Base-by-base conservation (phyloP, 2,113 vertebrate species). In the Hiodon alosoides region DNA sequence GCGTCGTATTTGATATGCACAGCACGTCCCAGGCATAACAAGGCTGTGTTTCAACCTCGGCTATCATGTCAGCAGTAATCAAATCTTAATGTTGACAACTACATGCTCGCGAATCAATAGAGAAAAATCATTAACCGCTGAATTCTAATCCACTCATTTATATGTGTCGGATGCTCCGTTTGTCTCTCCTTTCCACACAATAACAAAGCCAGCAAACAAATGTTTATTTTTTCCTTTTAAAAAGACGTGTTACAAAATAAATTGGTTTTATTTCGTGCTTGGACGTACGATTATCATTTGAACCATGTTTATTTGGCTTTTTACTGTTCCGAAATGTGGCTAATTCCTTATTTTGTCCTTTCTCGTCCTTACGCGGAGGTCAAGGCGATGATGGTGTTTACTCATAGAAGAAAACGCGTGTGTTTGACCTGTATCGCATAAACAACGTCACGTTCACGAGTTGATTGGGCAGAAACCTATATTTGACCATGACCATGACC, bases 21-120 rank as follows among this genome's bases (percentile, higher is more conserved):
- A 0, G 81, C 68, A 83, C 84, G 80, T 77, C 67, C 73, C 75
- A 66, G 83, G 83, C 82, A 83, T 88, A 89, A 86, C 83, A 79
- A 80, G 86, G 80, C 85, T 86, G 86, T 89, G 86, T 89, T 88
- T 86, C 88, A 85, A 81, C 83, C 82, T 71, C 83, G 64, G 88
- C 84, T 83, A 81, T 83, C 77, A 76, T 90, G 90, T 91, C 89
- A 87, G 87, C 85, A 73, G 87, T 90, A 91, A 91, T 92, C 89
- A 90, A 89, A 89, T 88, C 87, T 89, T 89, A 89, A 88, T 85
- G 87, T 87, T 89, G 87, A 91, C 88, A 90, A 86, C 89, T 90
- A 90, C 89, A 89, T 84, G 81, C 82, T 82, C 65, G 11, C 75
- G 81, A 82, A 90, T 91, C 90, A 86, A 92, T 90, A 86, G 73